Evolutionary conservation across 2,113 vertebrate species (phyloP), one percentile per base, ranked within the genome.

Genomic region (Ictalurus furcatus): DNA sequence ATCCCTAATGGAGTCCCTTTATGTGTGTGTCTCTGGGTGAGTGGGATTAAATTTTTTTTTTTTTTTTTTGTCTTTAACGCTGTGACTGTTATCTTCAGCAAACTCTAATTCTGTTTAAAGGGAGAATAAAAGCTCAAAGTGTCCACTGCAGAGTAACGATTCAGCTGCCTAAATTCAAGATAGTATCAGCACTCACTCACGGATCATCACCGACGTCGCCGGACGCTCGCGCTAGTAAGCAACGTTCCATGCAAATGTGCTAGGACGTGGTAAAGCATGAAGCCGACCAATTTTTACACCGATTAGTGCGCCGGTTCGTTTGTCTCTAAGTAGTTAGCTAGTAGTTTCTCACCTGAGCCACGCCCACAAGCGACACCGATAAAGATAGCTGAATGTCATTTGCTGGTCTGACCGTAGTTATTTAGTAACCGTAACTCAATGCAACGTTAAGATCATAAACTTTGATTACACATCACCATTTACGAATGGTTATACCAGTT

Each of bases 21-120:
- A 79, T 78, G 56, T 82, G 40, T 88, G 63, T 80, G 44, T 34
- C n/a, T 73, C 67, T 91, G 93, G 92, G 90, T 90, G 93, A 92
- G 91, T 94, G 93, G 91, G 91, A 17, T 48, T 6, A 48, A n/a
- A n/a, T n/a, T n/a, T 48, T 48, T 48, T 80, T 80, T n/a, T 30
- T 48, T 16, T 28, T 48, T 23, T 85, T 54, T 88, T 84, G 85
- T 59, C 71, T 69, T 59, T 94, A 40, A 84, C 88, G 90, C 84
- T 85, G 92, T 80, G 91, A 93, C 92, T 73, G 12, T 87, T 85
- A 54, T 87, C 44, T 86, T 88, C 56, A 84, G 44, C 37, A 65
- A 82, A 61, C n/a, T 56, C 17, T 30, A 71, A 71, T 40, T 84
- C 71, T 58, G 74, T 37, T 28, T 25, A 30, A 23, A 56, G 56